Evolutionary conservation across 2,113 vertebrate species (phyloP).

Genomic region (Chionis minor): DNA sequence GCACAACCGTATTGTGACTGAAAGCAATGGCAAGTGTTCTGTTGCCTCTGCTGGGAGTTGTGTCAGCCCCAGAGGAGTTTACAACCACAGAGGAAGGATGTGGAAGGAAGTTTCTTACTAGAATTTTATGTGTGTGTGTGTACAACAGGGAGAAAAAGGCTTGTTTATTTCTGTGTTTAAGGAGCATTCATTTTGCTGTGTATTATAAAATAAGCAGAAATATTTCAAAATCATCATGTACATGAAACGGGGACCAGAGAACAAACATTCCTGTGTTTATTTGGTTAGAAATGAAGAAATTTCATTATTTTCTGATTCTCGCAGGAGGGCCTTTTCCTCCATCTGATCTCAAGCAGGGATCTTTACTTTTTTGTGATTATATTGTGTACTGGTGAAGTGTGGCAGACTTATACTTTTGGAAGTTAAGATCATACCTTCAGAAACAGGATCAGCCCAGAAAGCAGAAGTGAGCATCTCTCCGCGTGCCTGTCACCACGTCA

Average conservation of each 20-base stretch:
- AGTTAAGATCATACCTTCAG: not conserved
- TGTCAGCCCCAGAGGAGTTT: not conserved
- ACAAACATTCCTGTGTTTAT: slow-evolving; percentile 9
- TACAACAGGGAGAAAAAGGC: not conserved
- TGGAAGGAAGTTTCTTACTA: slow-evolving; percentile 11
- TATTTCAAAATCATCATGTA: not conserved
- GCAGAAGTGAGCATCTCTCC: not conserved
- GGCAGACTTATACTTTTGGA: not conserved
- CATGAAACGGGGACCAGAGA: not conserved
- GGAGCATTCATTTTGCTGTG: not conserved
- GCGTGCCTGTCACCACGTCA: not conserved
- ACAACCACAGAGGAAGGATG: slow-evolving; percentile 38
- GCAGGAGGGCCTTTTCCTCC: not conserved
- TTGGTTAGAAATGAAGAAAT: slow-evolving; percentile 17
- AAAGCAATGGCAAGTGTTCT: slow-evolving; percentile 42
- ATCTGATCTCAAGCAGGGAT: not conserved
- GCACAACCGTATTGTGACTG: not conserved
- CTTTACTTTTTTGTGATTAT: not conserved
- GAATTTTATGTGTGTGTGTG: not conserved
- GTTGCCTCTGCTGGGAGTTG: not conserved
- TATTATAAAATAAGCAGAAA: slow-evolving; percentile 12
- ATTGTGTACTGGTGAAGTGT: not conserved
- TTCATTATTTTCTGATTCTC: not conserved
- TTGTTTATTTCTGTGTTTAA: not conserved
- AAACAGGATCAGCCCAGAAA: not conserved